phyloP scores from a whole-genome alignment of 2,797 vertebrate species.

The Clarias platycephalus region DNA sequence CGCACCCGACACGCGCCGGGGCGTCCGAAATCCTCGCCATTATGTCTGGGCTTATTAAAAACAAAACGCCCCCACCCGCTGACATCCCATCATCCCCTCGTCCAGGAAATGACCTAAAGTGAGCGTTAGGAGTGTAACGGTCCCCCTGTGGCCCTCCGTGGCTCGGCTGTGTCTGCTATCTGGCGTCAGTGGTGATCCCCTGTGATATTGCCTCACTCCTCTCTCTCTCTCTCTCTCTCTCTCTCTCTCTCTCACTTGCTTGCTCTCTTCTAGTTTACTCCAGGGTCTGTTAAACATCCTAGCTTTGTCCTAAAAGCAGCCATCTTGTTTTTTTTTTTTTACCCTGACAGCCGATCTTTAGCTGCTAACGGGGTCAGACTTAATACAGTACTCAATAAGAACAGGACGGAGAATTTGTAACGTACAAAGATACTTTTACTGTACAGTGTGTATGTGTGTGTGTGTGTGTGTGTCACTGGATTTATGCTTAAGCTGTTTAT shows the following conservation, averaged over 20 bases:
- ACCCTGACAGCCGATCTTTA: conserved; percentile 33
- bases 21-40: conserved; percentile 33
- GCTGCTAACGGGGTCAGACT: conserved; percentile 41
- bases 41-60: conserved; percentile 38
- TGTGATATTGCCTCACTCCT: conserved; percentile 59
- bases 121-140: conserved; percentile 38
- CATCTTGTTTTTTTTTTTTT: background rate
- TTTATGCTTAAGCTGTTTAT: background rate
- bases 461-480: background rate
- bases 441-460: background rate
- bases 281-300: conserved; percentile 35
- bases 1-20: background rate
- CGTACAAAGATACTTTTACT: background rate
- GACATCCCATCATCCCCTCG: conserved; percentile 36
- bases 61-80: conserved; percentile 41
- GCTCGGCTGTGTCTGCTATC: conserved; percentile 61
- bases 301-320: conserved; percentile 30
- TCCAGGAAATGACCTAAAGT: conserved; percentile 47
- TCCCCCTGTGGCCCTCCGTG: conserved; percentile 44
- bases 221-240: conserved; percentile 13
- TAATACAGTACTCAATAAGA: conserved; percentile 41
- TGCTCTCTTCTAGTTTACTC: conserved; percentile 23
- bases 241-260: background rate
- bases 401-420: conserved; percentile 1
- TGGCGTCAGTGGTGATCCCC: conserved; percentile 69